Base-by-base conservation (phyloP, 1,140 invertebrate species). In the Eueides isabella region DNA sequence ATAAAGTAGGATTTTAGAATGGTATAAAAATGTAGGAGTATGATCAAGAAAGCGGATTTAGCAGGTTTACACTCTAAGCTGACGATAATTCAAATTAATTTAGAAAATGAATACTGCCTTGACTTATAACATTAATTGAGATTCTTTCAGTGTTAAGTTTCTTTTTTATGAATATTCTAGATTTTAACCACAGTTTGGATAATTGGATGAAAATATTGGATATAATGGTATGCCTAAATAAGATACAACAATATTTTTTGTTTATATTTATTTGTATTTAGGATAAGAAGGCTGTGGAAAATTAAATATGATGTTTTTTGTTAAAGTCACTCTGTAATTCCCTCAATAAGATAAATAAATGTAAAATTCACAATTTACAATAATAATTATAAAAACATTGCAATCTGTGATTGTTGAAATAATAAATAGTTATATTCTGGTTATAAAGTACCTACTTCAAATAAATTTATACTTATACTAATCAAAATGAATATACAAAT, bases 381-480 rank as follows among this genome's bases (percentile, higher is more conserved):
- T 16, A 38, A 44, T 44, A n/a, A n/a, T 19, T 12, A 16, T 19
- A 44, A 55, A 55, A 55, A 55, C 26, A 55, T 23, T 55, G 23
- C 19, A 44, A 55, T 55, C 48, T 55, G 48, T 55, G 48, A 55
- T 55, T 55, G 48, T 19, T 55, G 9, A 55, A 23, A 55, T 55
- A 55, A 55, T 55, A 55, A 55, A 55, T 23, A 26, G n/a, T 23
- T 55, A 55, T 55, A 55, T n/a, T 55, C n/a, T 11, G 19, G n/a
- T 55, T 55, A 55, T 55, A 55, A 55, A 55, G 48, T 9, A 55
- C 26, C 23, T 55, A 55, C 26, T 9, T 55, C 19, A 55, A 55
- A 55, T 26, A 44, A n/a, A n/a, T n/a, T n/a, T n/a, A n/a, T n/a
- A n/a, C n/a, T n/a, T n/a, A n/a, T n/a, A n/a, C n/a, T n/a, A n/a